Percentiles rank a stretch among this genome's conserved stretches.
phyloP scores from a whole-genome alignment of 2,113 vertebrate species.

The Nymphicus hollandicus region DNA sequence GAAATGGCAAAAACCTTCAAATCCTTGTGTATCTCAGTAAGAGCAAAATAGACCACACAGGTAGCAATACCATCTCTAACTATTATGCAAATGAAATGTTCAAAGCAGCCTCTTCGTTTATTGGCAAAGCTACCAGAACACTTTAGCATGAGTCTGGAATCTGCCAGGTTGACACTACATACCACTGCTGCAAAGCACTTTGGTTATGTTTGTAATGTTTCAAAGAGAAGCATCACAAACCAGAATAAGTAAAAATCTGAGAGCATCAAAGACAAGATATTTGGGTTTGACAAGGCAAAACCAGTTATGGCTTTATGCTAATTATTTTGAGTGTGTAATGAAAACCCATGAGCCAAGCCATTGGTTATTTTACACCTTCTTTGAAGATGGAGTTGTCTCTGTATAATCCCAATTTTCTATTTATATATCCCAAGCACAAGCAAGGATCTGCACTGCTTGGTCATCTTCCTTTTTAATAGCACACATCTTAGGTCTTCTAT shows the following conservation, averaged over 20 bases:
- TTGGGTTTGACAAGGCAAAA: not conserved
- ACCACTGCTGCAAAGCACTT: not conserved
- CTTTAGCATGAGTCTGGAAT: slow-evolving; percentile 22
- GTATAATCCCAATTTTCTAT: not conserved
- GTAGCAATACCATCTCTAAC: not conserved
- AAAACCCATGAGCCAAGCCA: not conserved
- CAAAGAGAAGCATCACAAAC: not conserved
- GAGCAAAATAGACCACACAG: slow-evolving; percentile 50
- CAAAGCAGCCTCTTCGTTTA: slow-evolving; percentile 25
- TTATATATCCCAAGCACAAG: not conserved
- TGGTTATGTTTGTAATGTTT: not conserved
- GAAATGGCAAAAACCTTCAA: not conserved
- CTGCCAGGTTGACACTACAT: slow-evolving; percentile 48
- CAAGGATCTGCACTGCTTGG: not conserved
- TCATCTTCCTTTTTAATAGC: not conserved
- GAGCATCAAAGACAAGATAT: not conserved
- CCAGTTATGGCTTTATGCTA: not conserved
- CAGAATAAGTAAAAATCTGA: not conserved
- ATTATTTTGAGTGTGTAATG: not conserved
- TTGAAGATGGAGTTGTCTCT: not conserved
- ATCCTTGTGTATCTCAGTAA: not conserved
- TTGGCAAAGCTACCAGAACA: slow-evolving; percentile 48
- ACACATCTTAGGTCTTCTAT: not conserved
- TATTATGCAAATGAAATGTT: not conserved
- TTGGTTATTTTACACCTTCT: not conserved